These are phyloP conservation scores for Conomelus anceps DNA, from an alignment of 2,888 invertebrate species.

Conservation along the genomic window DNA sequence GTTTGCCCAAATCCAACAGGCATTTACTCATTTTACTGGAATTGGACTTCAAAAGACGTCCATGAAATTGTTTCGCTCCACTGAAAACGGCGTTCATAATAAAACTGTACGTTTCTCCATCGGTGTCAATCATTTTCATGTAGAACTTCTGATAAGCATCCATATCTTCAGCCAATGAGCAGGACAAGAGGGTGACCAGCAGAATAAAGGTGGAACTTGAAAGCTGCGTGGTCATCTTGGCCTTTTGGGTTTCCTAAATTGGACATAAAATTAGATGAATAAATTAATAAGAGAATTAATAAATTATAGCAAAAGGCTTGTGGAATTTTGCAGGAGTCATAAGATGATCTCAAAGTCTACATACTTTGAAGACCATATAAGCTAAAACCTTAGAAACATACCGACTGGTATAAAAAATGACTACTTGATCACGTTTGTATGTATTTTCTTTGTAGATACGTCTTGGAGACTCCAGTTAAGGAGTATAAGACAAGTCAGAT, in stretches of 20 bases:
- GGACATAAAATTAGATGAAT: not conserved
- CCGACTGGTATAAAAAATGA: no score
- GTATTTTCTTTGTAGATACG: no score
- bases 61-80: no score
- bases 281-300: no score
- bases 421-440: no score
- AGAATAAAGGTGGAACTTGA: not conserved
- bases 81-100: not conserved
- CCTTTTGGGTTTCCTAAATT: not conserved
- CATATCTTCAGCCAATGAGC: not conserved
- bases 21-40: not conserved
- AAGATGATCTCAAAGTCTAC: no score
- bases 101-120: not conserved
- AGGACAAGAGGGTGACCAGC: not conserved
- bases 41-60: not conserved
- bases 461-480: no score
- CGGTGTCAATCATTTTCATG: not conserved
- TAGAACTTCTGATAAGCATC: not conserved
- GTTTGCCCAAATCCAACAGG: not conserved
- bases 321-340: no score
- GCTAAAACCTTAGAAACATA: no score
- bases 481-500: no score
- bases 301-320: no score
- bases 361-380: no score
- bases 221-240: not conserved